These are phyloP conservation scores for Heteromurus nitidus DNA, from an alignment of 2,888 invertebrate genomes.

Conservation along the genomic window DNA sequence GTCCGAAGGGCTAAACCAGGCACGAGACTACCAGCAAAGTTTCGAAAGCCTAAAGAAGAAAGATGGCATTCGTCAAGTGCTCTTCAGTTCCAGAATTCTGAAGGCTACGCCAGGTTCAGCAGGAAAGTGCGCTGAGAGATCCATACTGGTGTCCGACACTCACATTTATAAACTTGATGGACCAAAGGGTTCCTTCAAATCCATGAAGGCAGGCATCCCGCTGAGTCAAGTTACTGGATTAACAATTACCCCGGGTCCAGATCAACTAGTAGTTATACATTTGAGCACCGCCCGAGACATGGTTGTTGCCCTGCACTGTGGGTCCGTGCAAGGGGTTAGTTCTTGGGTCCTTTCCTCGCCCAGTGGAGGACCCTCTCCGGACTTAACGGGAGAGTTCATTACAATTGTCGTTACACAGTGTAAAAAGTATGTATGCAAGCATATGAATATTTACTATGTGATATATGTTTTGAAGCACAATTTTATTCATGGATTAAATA, in stretches of 20 bases:
- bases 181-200: slow-evolving; percentile 84
- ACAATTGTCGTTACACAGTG: slow-evolving; percentile 71
- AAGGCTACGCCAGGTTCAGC: slow-evolving; percentile 80
- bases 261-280: slow-evolving; percentile 91
- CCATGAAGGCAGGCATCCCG: slow-evolving; percentile 89
- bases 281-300: slow-evolving; percentile 92
- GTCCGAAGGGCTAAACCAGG: slow-evolving; percentile 81
- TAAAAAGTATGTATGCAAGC: slow-evolving; percentile 61
- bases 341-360: slow-evolving; percentile 72
- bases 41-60: slow-evolving; percentile 82
- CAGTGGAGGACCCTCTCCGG: slow-evolving; percentile 71
- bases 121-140: slow-evolving; percentile 83
- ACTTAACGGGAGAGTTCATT: slow-evolving; percentile 73
- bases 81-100: slow-evolving; percentile 83
- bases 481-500: slow-evolving; percentile 64
- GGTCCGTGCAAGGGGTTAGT: slow-evolving; percentile 72
- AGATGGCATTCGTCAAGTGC: slow-evolving; percentile 80
- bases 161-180: slow-evolving; percentile 91
- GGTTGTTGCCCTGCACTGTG: slow-evolving; percentile 83
- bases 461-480: background rate
- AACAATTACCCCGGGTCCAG: slow-evolving; percentile 89
- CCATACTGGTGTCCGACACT: slow-evolving; percentile 89
- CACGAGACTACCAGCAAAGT: slow-evolving; percentile 81
- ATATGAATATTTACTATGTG: background rate
- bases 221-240: slow-evolving; percentile 82